Evolutionary conservation across 64 coral and sea anemone species (phyloP).

Genomic region (Platygyra sinensis): DNA sequence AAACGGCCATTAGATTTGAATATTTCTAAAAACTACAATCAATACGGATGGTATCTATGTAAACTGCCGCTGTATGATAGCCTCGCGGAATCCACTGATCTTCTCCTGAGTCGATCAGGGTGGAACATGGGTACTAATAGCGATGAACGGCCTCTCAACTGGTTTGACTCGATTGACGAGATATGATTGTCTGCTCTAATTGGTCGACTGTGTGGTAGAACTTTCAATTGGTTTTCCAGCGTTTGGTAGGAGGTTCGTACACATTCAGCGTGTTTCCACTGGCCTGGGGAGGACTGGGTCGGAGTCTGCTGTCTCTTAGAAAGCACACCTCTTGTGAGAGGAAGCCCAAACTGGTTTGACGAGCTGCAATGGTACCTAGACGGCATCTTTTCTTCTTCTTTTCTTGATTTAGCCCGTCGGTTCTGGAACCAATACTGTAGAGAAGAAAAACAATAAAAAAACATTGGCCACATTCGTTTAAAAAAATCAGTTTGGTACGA

Average conservation of each 20-base stretch:
- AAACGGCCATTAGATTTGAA: no score
- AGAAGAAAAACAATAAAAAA: neutral
- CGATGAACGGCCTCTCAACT: neutral
- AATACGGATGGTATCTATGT: neutral
- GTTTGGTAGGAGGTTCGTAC: no score
- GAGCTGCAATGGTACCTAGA: no score
- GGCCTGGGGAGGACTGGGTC: neutral
- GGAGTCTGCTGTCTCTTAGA: neutral
- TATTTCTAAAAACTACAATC: neutral
- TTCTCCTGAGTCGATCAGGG: neutral
- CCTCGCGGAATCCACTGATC: neutral
- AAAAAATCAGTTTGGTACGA: no score
- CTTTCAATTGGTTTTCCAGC: neutral
- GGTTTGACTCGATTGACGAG: neutral
- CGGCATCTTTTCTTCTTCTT: neutral
- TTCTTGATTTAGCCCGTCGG: slow-evolving; percentile 12
- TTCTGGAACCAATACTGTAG: slow-evolving; percentile 26
- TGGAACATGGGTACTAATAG: neutral
- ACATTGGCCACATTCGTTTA: no score
- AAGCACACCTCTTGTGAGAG: no score
- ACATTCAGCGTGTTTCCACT: no score
- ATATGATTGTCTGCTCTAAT: neutral
- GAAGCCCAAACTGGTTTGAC: slow-evolving; percentile 19
- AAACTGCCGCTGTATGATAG: neutral
- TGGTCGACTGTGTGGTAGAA: neutral